Conservation (phyloP, 2,797 vertebrate species). For the Eospalax fontanierii region DNA sequence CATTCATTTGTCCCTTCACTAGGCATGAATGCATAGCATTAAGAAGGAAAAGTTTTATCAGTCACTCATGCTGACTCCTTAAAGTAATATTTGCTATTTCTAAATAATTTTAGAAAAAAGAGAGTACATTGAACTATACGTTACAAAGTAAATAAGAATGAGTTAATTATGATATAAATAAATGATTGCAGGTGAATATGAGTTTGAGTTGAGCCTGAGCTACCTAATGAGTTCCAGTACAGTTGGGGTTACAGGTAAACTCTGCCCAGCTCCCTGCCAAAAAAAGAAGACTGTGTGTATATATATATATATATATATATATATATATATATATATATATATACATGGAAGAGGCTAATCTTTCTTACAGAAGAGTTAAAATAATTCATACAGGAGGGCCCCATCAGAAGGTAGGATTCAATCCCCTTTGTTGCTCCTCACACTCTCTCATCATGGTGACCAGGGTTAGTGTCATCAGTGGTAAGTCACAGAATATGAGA, state of each 20-base stretch:
- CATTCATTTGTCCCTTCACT: background rate
- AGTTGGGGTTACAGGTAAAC: too few relatives aligned
- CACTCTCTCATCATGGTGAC: background rate
- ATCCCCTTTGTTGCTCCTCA: background rate
- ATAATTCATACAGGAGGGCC: background rate
- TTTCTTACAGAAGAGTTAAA: background rate
- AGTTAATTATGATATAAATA: background rate
- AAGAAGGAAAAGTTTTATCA: background rate
- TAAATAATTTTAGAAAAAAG: slow-evolving; percentile 2
- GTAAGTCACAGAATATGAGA: background rate
- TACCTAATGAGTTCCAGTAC: too few relatives aligned
- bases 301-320: too few relatives aligned
- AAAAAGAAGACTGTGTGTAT: too few relatives aligned
- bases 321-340: too few relatives aligned
- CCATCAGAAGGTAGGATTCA: background rate
- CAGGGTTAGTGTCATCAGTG: background rate
- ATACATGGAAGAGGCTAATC: background rate
- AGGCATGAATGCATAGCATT: background rate
- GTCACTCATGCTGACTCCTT: background rate
- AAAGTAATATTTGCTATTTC: background rate
- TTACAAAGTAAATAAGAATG: background rate
- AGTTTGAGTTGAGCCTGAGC: too few relatives aligned
- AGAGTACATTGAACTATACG: background rate
- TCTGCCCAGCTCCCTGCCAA: too few relatives aligned
- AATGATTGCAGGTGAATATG: background rate